A percentile compares a stretch with the other conserved stretches of the same genome.
Conservation (phyloP, 2,888 invertebrate species). For the Dione juno region DNA sequence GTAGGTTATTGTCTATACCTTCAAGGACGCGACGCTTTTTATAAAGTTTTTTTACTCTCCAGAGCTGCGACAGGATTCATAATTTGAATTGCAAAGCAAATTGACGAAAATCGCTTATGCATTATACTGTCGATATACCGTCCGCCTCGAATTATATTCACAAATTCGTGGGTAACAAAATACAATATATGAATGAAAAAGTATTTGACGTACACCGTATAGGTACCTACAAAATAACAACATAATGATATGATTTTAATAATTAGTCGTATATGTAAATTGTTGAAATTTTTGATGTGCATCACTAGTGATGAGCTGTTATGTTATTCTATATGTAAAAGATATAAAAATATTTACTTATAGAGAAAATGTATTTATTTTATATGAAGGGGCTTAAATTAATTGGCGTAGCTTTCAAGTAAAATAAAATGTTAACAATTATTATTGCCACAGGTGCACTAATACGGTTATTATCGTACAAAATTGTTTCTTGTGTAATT, state of each 20-base stretch:
- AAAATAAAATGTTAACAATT: no score
- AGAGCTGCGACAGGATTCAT: conserved; percentile 49
- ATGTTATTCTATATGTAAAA: no score
- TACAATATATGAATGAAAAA: conserved; percentile 50
- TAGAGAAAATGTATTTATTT: no score
- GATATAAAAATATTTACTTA: no score
- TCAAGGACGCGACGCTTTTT: conserved; percentile 60
- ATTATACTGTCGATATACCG: conserved; percentile 55
- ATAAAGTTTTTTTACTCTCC: conserved; percentile 52
- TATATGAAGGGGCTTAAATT: no score
- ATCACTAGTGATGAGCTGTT: no score
- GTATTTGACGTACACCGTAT: conserved; percentile 34
- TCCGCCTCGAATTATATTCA: conserved; percentile 64
- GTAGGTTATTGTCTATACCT: conserved; percentile 63
- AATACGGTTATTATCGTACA: no score
- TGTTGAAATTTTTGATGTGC: neutral
- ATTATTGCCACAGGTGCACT: no score
- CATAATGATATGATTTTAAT: neutral
- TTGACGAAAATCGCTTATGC: conserved; percentile 71
- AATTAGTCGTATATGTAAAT: neutral
- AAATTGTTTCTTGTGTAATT: no score
- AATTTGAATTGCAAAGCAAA: conserved; percentile 72
- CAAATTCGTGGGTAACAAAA: conserved; percentile 59
- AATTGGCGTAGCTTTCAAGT: no score
- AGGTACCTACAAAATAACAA: neutral